These are phyloP conservation scores for Rhodeus uyekii DNA, from an alignment of 2,797 vertebrate genomes.

Conservation along the genomic window DNA sequence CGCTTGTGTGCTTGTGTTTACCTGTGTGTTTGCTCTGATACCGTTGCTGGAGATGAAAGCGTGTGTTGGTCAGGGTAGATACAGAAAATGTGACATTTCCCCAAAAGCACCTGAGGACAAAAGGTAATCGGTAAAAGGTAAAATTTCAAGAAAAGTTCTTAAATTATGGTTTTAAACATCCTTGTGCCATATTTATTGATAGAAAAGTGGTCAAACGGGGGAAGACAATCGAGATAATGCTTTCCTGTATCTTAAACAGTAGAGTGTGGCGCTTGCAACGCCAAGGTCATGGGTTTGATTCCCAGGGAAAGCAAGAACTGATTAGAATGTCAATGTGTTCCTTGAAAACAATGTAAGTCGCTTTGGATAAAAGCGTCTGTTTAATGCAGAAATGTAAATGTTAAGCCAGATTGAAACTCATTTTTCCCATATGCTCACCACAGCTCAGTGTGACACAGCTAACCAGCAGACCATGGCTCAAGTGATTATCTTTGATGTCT, in stretches of 20 bases:
- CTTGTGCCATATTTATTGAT: not conserved
- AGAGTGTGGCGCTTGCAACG: too few relatives aligned
- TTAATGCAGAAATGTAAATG: too few relatives aligned
- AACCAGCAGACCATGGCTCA: not conserved
- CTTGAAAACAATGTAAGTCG: too few relatives aligned
- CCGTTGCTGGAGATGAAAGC: not conserved
- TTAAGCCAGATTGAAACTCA: not conserved
- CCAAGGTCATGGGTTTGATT: too few relatives aligned
- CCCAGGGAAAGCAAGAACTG: too few relatives aligned
- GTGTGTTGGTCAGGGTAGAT: not conserved
- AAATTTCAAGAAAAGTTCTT: not conserved
- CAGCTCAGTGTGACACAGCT: not conserved
- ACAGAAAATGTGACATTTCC: not conserved
- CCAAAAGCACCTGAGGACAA: not conserved
- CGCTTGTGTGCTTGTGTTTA: conserved; percentile 45
- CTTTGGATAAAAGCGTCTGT: too few relatives aligned
- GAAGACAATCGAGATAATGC: not conserved
- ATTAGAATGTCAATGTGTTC: too few relatives aligned
- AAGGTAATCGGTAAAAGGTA: too few relatives aligned
- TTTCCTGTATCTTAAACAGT: too few relatives aligned
- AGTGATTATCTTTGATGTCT: not conserved
- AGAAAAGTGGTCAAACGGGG: not conserved
- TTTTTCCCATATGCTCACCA: not conserved
- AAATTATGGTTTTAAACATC: not conserved
- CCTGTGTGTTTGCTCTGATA: conserved; percentile 57